Evolutionary conservation across 2,797 vertebrate genomes (phyloP), one percentile per base, ranked within the genome.

Genomic region (Macropodus opercularis): DNA sequence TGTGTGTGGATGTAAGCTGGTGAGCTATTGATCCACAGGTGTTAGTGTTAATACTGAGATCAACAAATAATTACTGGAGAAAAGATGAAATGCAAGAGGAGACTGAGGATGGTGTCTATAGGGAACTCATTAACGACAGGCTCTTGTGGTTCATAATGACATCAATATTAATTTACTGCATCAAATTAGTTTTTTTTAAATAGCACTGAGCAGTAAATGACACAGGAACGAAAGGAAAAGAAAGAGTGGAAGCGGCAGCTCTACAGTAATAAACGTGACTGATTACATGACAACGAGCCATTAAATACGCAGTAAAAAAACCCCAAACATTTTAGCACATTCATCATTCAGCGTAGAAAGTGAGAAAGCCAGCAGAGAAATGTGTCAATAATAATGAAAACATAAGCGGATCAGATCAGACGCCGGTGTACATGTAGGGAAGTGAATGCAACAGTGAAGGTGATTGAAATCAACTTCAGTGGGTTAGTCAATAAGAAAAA

Each of bases 231-330:
- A 50, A 19, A 46, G 15, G n/a, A 66, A 5, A 8, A 23, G 21
- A 55, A 43, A 19, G 38, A 51, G 42, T 19, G 11, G 18, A 58
- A 55, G 57, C 11, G 32, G 32, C 71, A 81, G 17, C 11, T 47
- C 17, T 56, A n/a, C n/a, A n/a, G n/a, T n/a, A 60, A 67, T 70
- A 76, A 72, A 59, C 8, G 24, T 47, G 77, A 80, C 65, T 9
- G 63, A 84, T 40, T 60, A 11, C 24, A 34, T 44, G 48, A 23
- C 31, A 74, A 64, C 14, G 36, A 64, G 44, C 62, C 52, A 69
- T 76, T 78, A 54, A 17, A 71, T 47, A 3, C 63, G 15, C 5
- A 3, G 35, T 67, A 59, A 75, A 79, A 63, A 71, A 14, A 55
- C 41, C 4, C 2, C 12, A n/a, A n/a, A n/a, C n/a, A n/a, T 64